Evolutionary conservation across 2,888 invertebrate species (phyloP), one percentile per base, ranked within the genome.

Genomic region (Hetaerina titia): DNA sequence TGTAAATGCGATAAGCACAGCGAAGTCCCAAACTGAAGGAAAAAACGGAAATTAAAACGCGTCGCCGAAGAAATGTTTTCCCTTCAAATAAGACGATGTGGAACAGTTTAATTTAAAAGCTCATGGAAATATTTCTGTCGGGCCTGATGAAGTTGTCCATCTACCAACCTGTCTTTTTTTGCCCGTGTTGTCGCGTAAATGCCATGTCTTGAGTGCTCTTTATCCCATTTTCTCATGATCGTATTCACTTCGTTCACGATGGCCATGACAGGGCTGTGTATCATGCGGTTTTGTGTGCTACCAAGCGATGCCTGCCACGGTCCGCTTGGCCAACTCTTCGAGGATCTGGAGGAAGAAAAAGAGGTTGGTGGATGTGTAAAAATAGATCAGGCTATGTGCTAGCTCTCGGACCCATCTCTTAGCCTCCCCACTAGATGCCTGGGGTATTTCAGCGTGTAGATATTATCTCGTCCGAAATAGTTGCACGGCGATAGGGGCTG

Each of bases 321-420:
- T 69, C 69, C 6, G n/a, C 69, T 69, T 69, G 69, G 69, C 69
- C 7, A 69, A 69, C 69, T n/a, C 69, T 22, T 45, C 19, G 69
- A 19, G 69, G 69, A 69, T 69, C 69, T 45, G 88, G 88, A 88
- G 88, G 22, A 45, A 88, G 56, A 45, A 45, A n/a, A 56, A 56
- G 88, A 15, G 31, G 88, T 19, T 31, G 64, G 63, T 25, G 60
- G 25, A 60, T 60, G 90, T 31, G 22, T 64, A 90, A 64, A 64
- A 90, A 90, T 90, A 90, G 90, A 63, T 64, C 22, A 8, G 31
- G 64, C 31, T 64, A 64, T 64, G 31, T 90, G 90, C 90, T 90
- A 64, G 90, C 90, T 64, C 45, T 45, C 90, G 25, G 64, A 31
- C 15, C 45, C 64, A 45, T 31, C 22, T 22, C 31, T 45, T 45